Base-by-base conservation (phyloP, 2,113 vertebrate genomes). In the Damaliscus lunatus region DNA sequence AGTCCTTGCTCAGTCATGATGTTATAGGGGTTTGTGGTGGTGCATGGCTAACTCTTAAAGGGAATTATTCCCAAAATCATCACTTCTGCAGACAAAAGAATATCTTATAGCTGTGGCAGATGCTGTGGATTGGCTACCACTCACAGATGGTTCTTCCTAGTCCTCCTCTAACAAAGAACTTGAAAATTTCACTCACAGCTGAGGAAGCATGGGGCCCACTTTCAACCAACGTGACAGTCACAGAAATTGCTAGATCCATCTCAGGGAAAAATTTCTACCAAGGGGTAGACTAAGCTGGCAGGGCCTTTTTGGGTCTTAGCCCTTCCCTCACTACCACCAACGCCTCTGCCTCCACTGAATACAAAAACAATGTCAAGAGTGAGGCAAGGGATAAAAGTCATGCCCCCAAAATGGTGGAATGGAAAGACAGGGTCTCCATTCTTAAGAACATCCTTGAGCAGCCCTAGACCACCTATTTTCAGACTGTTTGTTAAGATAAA, bases 401-500 rank as follows among this genome's bases (percentile, higher is more conserved):
- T 1, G 43, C n/a, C 29, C 36, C 27, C 19, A 84, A 62, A 59
- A 43, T 6, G 4, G n/a, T 0, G 0, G 33, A 27, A 64, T 23
- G 10, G 9, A 15, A 52, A 94, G 59, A 60, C 29, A 29, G 53
- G 1, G 12, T 17, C 88, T 93, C 88, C 36, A 46, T 16, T 43
- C 67, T 11, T 23, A 7, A 17, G 8, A 19, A 53, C 17, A 90
- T 40, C 60, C 64, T 27, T 55, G 48, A 88, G 50, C 15, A 40
- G n/a, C 8, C 50, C 21, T 9, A 40, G 48, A 50, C 27, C 15
- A 82, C 2, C 52, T 40, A 36, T 6, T 5, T 96, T 46, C 53
- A 96, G 74, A 64, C 23, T 88, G 36, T 67, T 80, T 83, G 64
- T 40, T 64, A 74, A 94, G 43, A 25, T 33, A 84, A 96, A 77